Evolutionary conservation across 2,797 vertebrate species (phyloP), one percentile per base, ranked within the genome.

Genomic region (Sebastes matsubarae): DNA sequence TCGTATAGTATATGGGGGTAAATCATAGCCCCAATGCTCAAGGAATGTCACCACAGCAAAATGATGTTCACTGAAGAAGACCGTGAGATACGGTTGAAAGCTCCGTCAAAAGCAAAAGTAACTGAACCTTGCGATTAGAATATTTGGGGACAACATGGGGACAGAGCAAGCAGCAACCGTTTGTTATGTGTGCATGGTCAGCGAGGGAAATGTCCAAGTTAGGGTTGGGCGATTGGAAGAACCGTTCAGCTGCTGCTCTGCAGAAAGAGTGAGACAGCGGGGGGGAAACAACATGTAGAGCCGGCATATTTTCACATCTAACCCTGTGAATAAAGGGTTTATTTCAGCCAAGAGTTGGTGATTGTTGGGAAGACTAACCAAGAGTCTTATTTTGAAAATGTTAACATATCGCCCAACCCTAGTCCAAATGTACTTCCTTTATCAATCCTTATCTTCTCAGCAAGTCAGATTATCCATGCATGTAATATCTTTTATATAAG

Each of bases 401-500:
- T 46, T 16, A 46, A 46, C 38, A 46, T 46, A 46, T 46, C 3
- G 14, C 14, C 42, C 42, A 46, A 46, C 1, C 14, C 42, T 46
- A 18, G 29, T 1, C n/a, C n/a, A 25, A 61, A 46, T 52, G 12
- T 8, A 18, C 60, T 29, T 24, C 8, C 27, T 73, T 52, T 10
- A 27, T 67, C 30, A 11, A 16, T n/a, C 24, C 9, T 66, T 10
- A 61, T 74, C 69, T 55, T 52, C 54, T 6, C 29, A 64, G 55
- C 24, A 2, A 29, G 29, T 57, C 34, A 6, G 32, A 72, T 73
- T 71, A 66, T 69, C 79, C 38, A 42, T 42, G 36, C 24, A 57
- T 61, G 60, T 25, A 52, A 18, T 70, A 69, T 66, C 6, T 80
- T 69, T 57, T 68, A 46, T 32, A 22, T 12, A 55, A 24, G 18